A percentile compares a stretch with the other conserved stretches of the same genome.
Conservation (phyloP, 2,888 invertebrate genomes). For the Gastracanthus pulcherrimus region DNA sequence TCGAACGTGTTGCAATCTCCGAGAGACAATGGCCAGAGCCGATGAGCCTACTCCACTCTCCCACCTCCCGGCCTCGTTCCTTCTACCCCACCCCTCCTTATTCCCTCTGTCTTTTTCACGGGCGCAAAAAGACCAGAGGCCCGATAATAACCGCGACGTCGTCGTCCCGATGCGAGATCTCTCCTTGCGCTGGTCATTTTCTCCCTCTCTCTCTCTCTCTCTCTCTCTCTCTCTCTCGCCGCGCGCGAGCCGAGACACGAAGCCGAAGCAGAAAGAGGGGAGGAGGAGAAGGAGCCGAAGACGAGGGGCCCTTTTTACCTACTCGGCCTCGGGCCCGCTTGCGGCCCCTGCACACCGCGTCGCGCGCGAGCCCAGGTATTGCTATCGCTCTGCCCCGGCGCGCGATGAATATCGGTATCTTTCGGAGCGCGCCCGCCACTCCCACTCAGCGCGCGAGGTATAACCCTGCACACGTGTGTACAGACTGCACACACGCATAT, state of each 20-base stretch:
- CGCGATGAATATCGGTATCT: conserved; percentile 59
- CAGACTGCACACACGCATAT: background rate
- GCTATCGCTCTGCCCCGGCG: conserved; percentile 42
- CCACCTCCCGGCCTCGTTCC: conserved; percentile 10
- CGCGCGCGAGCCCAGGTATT: conserved; percentile 30
- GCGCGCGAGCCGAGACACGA: background rate
- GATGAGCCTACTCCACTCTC: conserved; percentile 63
- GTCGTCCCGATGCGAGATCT: conserved; percentile 63
- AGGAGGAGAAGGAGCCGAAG: background rate
- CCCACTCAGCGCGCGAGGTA: conserved; percentile 36
- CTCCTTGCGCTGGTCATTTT: conserved; percentile 63
- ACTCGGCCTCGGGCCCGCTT: conserved; percentile 23
- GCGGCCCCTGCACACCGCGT: background rate
- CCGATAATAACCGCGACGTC: conserved; percentile 74
- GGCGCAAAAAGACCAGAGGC: conserved; percentile 71
- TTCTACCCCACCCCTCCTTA: conserved; percentile 22
- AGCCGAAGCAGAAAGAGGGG: background rate
- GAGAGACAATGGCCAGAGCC: conserved; percentile 76
- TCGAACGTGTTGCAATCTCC: conserved; percentile 77
- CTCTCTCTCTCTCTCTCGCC: background rate
- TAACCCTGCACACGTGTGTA: too few species aligned
- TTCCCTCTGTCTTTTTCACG: conserved; percentile 44
- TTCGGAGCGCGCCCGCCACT: conserved; percentile 48
- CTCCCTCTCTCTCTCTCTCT: conserved; percentile 34
- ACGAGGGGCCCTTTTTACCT: conserved; percentile 42